Evolutionary conservation across 2,797 vertebrate species (phyloP).

Genomic region (Peromyscus nudipes): DNA sequence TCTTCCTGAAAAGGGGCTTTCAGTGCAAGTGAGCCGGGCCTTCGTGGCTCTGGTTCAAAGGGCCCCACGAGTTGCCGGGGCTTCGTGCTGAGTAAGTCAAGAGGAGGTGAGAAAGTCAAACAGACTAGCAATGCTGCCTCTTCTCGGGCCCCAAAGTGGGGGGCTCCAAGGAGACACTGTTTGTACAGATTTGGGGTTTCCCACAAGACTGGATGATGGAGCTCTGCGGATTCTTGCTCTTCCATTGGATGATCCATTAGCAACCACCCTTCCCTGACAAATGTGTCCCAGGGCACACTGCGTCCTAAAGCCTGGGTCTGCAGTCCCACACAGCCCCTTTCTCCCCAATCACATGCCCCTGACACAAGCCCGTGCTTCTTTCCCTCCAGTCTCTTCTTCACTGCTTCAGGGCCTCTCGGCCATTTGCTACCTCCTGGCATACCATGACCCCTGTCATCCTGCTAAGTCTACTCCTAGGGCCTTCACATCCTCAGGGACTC

Average conservation of each 20-base stretch:
- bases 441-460: not conserved
- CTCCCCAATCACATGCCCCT: not conserved
- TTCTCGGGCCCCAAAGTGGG: slow-evolving; percentile 9
- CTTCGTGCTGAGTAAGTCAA: slow-evolving; percentile 81
- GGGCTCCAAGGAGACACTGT: slow-evolving; percentile 65
- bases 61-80: slow-evolving; percentile 64
- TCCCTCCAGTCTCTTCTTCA: too few species aligned
- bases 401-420: not conserved
- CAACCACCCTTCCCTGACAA: not conserved
- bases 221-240: slow-evolving; percentile 53
- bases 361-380: not conserved
- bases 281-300: not conserved
- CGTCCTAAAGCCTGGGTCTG: not conserved
- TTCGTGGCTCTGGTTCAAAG: slow-evolving; percentile 74
- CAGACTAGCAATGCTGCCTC: slow-evolving; percentile 60
- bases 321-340: not conserved
- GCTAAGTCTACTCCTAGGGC: not conserved
- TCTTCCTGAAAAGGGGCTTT: slow-evolving; percentile 75
- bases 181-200: slow-evolving; percentile 72
- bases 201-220: not conserved
- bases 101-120: slow-evolving; percentile 85
- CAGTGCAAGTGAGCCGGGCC: slow-evolving; percentile 68
- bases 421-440: not conserved
- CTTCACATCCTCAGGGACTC: not conserved
- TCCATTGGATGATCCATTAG: slow-evolving; percentile 27